Evolutionary conservation across 30 jellyfish, hydroid and myxozoan species (phyloP), one percentile per base, ranked within the genome.

Genomic region (Pelagia noctiluca): DNA sequence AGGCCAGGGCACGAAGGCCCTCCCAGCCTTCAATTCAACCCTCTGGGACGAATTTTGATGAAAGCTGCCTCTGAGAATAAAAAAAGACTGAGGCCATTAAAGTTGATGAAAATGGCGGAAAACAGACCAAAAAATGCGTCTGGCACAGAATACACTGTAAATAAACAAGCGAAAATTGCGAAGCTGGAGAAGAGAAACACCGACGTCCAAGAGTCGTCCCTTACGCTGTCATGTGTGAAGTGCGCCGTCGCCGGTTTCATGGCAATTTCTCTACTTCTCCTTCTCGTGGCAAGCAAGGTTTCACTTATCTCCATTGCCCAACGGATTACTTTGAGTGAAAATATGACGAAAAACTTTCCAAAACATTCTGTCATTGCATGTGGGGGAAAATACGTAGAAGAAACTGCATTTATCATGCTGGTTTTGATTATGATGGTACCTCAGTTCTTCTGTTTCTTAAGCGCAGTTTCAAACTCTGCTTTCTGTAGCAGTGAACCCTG

Each of bases 351-450:
- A 31, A 32, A 71, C 60, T 54, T 52, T 21, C 47, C 57, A 3
- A 69, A 81, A 19, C 65, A 57, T 32, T 29, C 18, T 5, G 64
- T 24, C 10, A 28, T 1, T 12, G 28, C 75, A 13, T 30, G 38
- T 25, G 1, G 71, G 25, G 46, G 89, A 48, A 63, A 19, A 16
- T 22, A 28, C 26, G 71, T 24, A 73, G 46, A 23, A 1, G 63
- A 25, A 18, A 79, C 80, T 0, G 84, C 96, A 10, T 90, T 80
- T 61, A 64, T 91, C 22, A 86, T 91, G 94, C 28, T 91, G 78
- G 72, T 74, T 35, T 64, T 84, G 8, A 42, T 85, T 1, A 78
- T 91, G 88, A 80, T 85, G 90, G 42, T 91, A 34, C 98, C 98
- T 1, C 94, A 91, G 52, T 35, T 70, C 24, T 25, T 90, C n/a